Conservation (phyloP, 2,797 vertebrate genomes). For the Danio choprae region DNA sequence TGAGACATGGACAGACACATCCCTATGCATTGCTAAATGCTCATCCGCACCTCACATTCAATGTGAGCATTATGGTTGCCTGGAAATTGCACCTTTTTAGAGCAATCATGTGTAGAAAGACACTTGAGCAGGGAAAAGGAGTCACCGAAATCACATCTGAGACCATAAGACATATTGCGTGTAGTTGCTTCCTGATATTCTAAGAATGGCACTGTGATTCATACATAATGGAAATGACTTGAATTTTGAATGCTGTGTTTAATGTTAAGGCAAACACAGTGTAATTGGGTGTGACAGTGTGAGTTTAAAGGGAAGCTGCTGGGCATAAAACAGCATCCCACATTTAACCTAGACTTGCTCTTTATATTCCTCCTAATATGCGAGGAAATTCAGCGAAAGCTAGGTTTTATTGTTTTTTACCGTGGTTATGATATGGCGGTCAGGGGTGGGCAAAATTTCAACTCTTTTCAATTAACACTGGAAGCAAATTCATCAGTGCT, state of each 20-base stretch:
- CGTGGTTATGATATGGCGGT: neutral
- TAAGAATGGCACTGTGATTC: neutral
- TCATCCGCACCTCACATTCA: constrained; percentile 10
- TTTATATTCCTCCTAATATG: neutral
- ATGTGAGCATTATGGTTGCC: constrained; percentile 1
- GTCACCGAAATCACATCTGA: constrained; percentile 7
- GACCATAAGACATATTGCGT: neutral
- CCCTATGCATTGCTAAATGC: neutral
- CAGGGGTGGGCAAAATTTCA: neutral
- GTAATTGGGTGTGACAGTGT: constrained; percentile 6
- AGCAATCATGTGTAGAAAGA: constrained; percentile 19
- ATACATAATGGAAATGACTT: constrained; percentile 40
- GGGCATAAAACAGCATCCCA: constrained; percentile 6
- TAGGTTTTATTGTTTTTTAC: neutral
- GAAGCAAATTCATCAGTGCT: too few relatives aligned
- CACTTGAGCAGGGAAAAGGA: neutral
- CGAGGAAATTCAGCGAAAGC: neutral
- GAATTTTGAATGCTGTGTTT: constrained; percentile 34
- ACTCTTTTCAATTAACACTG: neutral
- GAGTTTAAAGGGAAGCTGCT: constrained; percentile 9
- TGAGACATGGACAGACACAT: constrained; percentile 52
- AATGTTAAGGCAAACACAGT: constrained; percentile 8
- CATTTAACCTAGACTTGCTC: constrained; percentile 1
- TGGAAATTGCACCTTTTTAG: neutral
- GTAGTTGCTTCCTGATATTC: neutral